These are phyloP conservation scores for Eilema caniola DNA, from an alignment of 2,888 invertebrate species.

Conservation along the genomic window DNA sequence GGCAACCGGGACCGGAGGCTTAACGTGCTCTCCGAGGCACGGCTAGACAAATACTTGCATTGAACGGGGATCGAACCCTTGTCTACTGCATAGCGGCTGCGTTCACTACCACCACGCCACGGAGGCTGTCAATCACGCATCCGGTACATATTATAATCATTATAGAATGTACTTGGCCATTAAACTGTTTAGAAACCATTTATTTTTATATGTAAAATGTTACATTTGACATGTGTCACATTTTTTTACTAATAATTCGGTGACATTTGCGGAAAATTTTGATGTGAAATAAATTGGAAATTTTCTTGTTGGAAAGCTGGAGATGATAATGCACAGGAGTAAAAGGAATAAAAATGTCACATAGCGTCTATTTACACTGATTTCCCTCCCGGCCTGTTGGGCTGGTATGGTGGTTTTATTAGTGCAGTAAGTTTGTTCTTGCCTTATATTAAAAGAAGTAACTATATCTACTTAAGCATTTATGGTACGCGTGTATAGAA, in stretches of 20 bases:
- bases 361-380: constrained; percentile 12
- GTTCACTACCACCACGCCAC: too few relatives aligned
- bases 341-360: constrained; percentile 31
- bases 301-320: constrained; percentile 19
- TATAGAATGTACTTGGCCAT: not conserved
- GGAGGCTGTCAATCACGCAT: too few relatives aligned
- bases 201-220: constrained; percentile 2
- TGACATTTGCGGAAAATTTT: constrained; percentile 26
- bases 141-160: too few relatives aligned
- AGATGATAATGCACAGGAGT: constrained; percentile 25
- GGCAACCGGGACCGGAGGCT: too few relatives aligned
- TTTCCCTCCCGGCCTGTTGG: constrained; percentile 1
- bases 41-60: too few relatives aligned
- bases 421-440: not conserved
- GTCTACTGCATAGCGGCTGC: too few relatives aligned
- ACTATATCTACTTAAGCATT: too few relatives aligned
- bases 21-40: too few relatives aligned
- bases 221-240: constrained; percentile 16
- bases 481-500: too few relatives aligned
- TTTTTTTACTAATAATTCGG: constrained; percentile 28
- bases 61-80: too few relatives aligned
- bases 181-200: not conserved
- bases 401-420: constrained; percentile 6
- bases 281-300: constrained; percentile 27
- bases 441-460: not conserved